Evolutionary conservation across 2,888 invertebrate genomes (phyloP).

Genomic region (Rhamnusium bicolor): DNA sequence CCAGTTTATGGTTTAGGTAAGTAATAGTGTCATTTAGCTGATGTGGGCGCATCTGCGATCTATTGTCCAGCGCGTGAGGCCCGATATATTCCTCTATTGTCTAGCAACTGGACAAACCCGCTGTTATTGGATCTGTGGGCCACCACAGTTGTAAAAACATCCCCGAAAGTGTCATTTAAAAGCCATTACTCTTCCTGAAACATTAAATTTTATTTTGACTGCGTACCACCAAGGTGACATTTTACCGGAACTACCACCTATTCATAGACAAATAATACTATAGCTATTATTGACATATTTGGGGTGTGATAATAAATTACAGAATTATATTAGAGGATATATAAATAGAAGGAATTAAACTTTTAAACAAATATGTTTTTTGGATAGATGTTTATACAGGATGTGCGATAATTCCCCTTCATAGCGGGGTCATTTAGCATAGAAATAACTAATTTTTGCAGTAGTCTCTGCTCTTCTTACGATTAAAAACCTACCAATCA

Average conservation of each 20-base stretch:
- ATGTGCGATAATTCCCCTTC: too few species aligned
- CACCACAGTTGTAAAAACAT: slow-evolving; percentile 53
- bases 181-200: slow-evolving; percentile 49
- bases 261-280: slow-evolving; percentile 28
- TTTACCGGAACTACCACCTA: slow-evolving; percentile 33
- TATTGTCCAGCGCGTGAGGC: slow-evolving; percentile 44
- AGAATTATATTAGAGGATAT: not conserved
- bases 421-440: too few species aligned
- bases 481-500: too few species aligned
- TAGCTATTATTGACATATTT: not conserved
- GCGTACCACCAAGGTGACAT: slow-evolving; percentile 43
- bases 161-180: slow-evolving; percentile 54
- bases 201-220: slow-evolving; percentile 50
- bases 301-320: slow-evolving; percentile 20
- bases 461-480: too few species aligned
- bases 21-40: slow-evolving; percentile 42
- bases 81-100: slow-evolving; percentile 47
- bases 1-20: slow-evolving; percentile 17
- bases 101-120: slow-evolving; percentile 37
- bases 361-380: too few species aligned
- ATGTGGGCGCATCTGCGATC: slow-evolving; percentile 53
- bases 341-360: not conserved
- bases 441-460: too few species aligned
- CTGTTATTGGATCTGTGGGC: slow-evolving; percentile 45
- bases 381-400: too few species aligned